Conservation (phyloP, 2,888 invertebrate species). For the Dicycla oo region DNA sequence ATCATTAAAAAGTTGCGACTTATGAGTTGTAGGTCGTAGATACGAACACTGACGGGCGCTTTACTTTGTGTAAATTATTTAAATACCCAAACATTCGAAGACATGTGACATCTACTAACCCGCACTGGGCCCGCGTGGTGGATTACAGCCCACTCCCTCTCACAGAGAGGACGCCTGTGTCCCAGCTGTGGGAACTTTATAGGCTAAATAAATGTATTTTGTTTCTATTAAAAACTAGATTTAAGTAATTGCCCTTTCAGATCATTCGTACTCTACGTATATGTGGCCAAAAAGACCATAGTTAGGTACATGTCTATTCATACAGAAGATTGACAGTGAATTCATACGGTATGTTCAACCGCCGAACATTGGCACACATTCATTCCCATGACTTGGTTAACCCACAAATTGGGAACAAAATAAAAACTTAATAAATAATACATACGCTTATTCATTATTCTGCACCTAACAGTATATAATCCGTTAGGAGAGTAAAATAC, state of each 20-base stretch:
- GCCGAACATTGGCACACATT: slow-evolving; percentile 21
- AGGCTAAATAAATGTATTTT: no score
- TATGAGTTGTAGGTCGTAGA: no score
- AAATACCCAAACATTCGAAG: no score
- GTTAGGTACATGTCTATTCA: neutral
- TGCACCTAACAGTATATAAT: slow-evolving; percentile 37
- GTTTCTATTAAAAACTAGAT: neutral
- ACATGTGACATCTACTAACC: no score
- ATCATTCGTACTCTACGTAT: neutral
- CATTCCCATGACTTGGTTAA: slow-evolving; percentile 7
- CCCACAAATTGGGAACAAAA: slow-evolving; percentile 29
- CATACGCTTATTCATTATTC: slow-evolving; percentile 27
- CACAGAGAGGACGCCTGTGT: no score
- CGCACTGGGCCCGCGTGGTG: no score
- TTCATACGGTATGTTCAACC: slow-evolving; percentile 3
- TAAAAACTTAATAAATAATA: slow-evolving; percentile 9
- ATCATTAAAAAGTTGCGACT: neutral
- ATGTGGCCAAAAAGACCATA: neutral
- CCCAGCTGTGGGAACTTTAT: no score
- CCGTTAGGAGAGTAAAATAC: slow-evolving; percentile 33
- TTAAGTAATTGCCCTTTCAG: neutral
- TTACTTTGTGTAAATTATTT: no score
- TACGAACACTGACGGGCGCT: no score
- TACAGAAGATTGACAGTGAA: slow-evolving; percentile 7
- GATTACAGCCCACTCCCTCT: no score